A percentile compares a stretch with the other conserved stretches of the same genome.
These are phyloP conservation scores for Pseudopipra pipra DNA, from an alignment of 2,113 vertebrate species.

Conservation along the genomic window DNA sequence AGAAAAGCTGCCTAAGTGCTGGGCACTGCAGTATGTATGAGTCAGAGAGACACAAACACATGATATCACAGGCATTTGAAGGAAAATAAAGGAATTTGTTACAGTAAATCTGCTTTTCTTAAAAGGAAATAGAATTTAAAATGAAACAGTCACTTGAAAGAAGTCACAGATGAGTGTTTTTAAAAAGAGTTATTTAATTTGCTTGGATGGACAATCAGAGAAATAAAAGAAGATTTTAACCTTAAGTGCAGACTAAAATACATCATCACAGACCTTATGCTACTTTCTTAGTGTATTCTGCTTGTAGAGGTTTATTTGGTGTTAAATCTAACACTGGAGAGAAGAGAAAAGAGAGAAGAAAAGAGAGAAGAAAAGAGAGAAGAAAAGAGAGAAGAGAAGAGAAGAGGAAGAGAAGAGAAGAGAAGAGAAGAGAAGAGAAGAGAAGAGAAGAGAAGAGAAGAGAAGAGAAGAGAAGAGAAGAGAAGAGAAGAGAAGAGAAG, in stretches of 20 bases:
- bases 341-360: not conserved
- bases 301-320: not conserved
- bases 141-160: not conserved
- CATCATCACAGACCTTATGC: not conserved
- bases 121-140: not conserved
- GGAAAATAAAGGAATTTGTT: not conserved
- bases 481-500: no score
- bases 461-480: no score
- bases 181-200: not conserved
- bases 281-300: not conserved
- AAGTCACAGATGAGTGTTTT: not conserved
- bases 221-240: not conserved
- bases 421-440: no score
- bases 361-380: not conserved
- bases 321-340: not conserved
- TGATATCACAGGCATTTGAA: not conserved
- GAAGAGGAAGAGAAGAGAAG: not conserved
- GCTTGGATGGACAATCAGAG: not conserved
- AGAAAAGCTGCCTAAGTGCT: not conserved
- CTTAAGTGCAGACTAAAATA: not conserved
- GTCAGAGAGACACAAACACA: not conserved
- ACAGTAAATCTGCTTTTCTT: not conserved
- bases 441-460: no score
- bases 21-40: not conserved
- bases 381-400: not conserved